Percentiles rank a stretch among this genome's conserved stretches.
Evolutionary conservation across 64 coral and sea anemone genomes (phyloP).

Genomic region (Pocillopora verrucosa): DNA sequence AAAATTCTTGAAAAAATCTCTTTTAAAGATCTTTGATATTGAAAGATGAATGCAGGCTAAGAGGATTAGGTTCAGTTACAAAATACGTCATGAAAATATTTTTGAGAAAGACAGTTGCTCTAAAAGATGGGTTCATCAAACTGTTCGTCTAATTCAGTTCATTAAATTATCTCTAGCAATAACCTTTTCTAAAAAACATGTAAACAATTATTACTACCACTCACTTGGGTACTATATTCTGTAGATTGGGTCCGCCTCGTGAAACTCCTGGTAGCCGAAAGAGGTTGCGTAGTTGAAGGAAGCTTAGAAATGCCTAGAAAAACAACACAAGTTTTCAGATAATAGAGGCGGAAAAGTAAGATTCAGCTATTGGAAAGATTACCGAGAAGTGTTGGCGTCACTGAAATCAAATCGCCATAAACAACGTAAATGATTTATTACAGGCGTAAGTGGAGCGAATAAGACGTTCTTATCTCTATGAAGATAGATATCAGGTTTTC

Average conservation of each 20-base stretch:
- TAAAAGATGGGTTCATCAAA: too few species aligned
- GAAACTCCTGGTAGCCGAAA: constrained; percentile 24
- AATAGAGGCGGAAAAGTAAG: neutral
- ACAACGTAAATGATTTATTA: neutral
- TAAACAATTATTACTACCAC: neutral
- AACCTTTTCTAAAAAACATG: neutral
- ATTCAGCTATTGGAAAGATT: neutral
- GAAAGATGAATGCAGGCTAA: too few species aligned
- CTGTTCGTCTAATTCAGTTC: too few species aligned
- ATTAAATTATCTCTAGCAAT: too few species aligned
- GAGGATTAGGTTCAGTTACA: too few species aligned
- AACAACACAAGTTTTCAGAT: neutral
- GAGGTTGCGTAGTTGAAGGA: constrained; percentile 2
- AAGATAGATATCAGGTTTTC: neutral
- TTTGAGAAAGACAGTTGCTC: too few species aligned
- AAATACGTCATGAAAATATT: too few species aligned
- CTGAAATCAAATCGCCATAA: neutral
- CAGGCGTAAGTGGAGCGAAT: neutral
- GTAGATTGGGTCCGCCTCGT: constrained; percentile 3
- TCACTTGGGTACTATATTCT: constrained; percentile 32
- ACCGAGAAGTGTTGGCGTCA: neutral
- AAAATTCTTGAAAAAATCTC: too few species aligned
- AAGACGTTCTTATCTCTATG: neutral
- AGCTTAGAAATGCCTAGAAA: constrained; percentile 39
- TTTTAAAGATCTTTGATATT: too few species aligned